phyloP scores from a whole-genome alignment of 2,797 vertebrate species.

The Xenentodon cancila region DNA sequence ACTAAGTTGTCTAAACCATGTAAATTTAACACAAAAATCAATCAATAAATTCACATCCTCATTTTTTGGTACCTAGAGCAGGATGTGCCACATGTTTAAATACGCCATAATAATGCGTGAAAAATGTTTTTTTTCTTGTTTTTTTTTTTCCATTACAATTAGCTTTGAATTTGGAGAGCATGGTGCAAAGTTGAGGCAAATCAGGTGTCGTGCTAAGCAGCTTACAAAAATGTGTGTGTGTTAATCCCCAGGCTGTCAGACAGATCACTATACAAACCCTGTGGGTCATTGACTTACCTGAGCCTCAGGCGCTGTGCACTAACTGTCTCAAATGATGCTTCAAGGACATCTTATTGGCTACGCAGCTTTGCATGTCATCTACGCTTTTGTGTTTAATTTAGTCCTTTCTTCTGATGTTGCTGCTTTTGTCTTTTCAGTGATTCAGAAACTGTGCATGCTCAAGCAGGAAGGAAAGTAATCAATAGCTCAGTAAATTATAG shows the following conservation, averaged over 20 bases:
- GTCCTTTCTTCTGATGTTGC: constrained; percentile 20
- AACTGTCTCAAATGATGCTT: constrained; percentile 34
- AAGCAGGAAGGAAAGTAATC: constrained; percentile 37
- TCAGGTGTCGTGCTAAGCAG: constrained; percentile 46
- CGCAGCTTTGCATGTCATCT: constrained; percentile 5
- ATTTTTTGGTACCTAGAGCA: constrained; percentile 10
- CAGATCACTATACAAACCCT: constrained; percentile 20
- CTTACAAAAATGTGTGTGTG: constrained; percentile 37
- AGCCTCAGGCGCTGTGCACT: constrained; percentile 23
- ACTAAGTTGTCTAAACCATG: neutral
- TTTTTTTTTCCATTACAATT: no score
- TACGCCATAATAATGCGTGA: neutral
- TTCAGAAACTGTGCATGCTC: constrained; percentile 20
- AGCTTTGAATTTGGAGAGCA: constrained; percentile 29
- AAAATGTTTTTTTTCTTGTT: constrained; percentile 19
- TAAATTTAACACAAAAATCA: constrained; percentile 5
- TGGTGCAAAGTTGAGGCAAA: constrained; percentile 35
- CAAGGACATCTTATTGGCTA: constrained; percentile 13
- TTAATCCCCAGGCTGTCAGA: constrained; percentile 38
- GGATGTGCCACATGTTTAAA: neutral
- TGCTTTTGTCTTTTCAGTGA: constrained; percentile 14
- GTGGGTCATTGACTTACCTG: constrained; percentile 41
- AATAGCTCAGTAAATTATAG: constrained; percentile 43
- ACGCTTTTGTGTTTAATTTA: constrained; percentile 3
- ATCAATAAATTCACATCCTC: neutral